These are phyloP conservation scores for Chionomys nivalis DNA, from an alignment of 2,113 vertebrate species.

Conservation along the genomic window DNA sequence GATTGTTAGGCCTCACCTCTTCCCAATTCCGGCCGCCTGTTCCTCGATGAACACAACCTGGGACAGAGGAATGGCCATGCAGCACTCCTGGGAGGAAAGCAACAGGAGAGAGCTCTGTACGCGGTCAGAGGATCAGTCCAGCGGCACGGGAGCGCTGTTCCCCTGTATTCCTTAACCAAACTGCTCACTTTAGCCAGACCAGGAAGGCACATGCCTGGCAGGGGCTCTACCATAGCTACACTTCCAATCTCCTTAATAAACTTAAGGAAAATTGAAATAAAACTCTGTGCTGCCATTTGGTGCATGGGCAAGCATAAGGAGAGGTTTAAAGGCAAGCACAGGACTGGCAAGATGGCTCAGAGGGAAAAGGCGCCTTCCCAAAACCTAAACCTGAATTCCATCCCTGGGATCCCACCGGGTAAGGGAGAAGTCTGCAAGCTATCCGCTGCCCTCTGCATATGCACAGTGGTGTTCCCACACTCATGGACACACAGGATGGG, in stretches of 20 bases:
- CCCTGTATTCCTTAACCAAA: not conserved
- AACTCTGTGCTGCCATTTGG: not conserved
- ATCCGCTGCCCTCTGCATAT: not conserved
- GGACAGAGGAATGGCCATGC: conserved; percentile 93
- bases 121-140: not conserved
- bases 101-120: not conserved
- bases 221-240: no score
- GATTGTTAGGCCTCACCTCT: conserved; percentile 88
- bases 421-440: not conserved
- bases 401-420: not conserved
- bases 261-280: not conserved
- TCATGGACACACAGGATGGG: not conserved
- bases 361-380: not conserved
- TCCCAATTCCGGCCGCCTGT: conserved; percentile 96
- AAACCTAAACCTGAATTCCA: not conserved
- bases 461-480: not conserved
- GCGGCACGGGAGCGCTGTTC: not conserved
- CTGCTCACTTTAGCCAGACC: no score
- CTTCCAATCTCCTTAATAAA: not conserved
- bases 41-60: conserved; percentile 97
- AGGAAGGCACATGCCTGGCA: not conserved
- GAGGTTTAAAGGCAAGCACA: not conserved
- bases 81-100: conserved; percentile 91
- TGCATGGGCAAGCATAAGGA: not conserved
- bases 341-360: not conserved